Percentiles rank a stretch among this genome's conserved stretches.
Evolutionary conservation across 2,888 invertebrate genomes (phyloP).

Genomic region (Idaea dimidiata): DNA sequence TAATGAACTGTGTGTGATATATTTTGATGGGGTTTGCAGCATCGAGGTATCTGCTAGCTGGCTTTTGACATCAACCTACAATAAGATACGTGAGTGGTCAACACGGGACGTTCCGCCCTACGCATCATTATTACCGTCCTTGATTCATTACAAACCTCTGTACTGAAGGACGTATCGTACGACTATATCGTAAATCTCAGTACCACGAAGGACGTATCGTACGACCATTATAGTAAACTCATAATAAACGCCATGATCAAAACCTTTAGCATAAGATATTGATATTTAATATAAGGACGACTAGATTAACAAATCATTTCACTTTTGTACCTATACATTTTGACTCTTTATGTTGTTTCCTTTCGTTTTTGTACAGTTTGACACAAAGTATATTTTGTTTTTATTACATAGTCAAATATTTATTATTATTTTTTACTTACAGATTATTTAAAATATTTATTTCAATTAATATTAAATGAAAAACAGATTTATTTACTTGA

Average conservation of each 20-base stretch:
- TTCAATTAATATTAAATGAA: constrained; percentile 56
- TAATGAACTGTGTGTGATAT: constrained; percentile 57
- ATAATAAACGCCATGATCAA: constrained; percentile 74
- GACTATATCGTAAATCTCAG: constrained; percentile 33
- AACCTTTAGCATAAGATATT: constrained; percentile 61
- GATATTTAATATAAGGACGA: constrained; percentile 58
- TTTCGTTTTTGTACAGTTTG: constrained; percentile 70
- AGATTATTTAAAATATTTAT: constrained; percentile 57
- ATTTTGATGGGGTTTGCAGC: constrained; percentile 80
- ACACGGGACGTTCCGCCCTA: constrained; percentile 66
- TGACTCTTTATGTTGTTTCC: constrained; percentile 50
- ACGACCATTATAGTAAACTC: constrained; percentile 52
- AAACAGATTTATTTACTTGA: constrained; percentile 57
- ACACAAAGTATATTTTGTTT: constrained; percentile 69
- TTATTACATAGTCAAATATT: constrained; percentile 61
- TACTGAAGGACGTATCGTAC: constrained; percentile 40
- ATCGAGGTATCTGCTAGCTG: constrained; percentile 81
- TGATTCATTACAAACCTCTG: constrained; percentile 50
- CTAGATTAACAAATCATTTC: constrained; percentile 63
- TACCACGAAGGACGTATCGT: constrained; percentile 41
- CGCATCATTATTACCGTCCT: constrained; percentile 76
- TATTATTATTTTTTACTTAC: constrained; percentile 58
- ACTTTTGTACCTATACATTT: constrained; percentile 69
- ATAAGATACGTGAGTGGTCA: constrained; percentile 73
- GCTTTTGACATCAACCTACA: constrained; percentile 79